phyloP scores from a whole-genome alignment of 1,140 invertebrate genomes.

The Wiebesia pumilae region DNA sequence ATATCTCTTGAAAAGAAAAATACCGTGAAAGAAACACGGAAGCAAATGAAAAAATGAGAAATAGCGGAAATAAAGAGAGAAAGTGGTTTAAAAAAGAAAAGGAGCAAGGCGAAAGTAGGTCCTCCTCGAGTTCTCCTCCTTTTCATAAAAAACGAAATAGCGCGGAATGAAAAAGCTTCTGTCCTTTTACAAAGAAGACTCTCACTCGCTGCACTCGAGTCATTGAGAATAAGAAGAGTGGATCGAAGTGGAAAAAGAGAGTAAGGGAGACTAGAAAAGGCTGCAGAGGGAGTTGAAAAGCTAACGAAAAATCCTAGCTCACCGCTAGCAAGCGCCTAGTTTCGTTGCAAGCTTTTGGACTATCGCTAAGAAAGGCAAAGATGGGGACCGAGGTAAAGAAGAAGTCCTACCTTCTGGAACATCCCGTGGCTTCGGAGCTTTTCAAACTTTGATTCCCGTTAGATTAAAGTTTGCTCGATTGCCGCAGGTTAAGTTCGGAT shows the following conservation, averaged over 20 bases:
- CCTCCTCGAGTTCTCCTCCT: constrained; percentile 26
- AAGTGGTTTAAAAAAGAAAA: constrained; percentile 52
- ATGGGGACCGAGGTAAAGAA: not conserved
- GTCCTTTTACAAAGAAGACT: constrained; percentile 56
- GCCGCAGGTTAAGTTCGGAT: not conserved
- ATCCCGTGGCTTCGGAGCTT: not conserved
- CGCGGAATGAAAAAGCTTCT: constrained; percentile 58
- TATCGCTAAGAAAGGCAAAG: constrained; percentile 30
- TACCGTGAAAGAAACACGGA: not conserved
- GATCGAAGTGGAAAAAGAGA: constrained; percentile 36
- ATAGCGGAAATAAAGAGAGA: constrained; percentile 42
- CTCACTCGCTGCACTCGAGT: constrained; percentile 49
- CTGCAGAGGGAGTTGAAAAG: constrained; percentile 42
- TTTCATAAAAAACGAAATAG: constrained; percentile 62
- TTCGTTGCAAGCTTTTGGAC: constrained; percentile 21
- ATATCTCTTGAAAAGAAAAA: not conserved
- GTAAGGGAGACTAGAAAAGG: not conserved
- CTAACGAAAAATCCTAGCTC: constrained; percentile 3
- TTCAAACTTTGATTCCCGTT: constrained; percentile 27
- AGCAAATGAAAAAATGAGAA: constrained; percentile 32
- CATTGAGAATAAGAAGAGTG: constrained; percentile 53
- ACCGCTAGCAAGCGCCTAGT: not conserved
- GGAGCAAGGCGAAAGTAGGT: constrained; percentile 11
- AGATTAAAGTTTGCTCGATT: constrained; percentile 14
- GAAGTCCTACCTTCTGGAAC: not conserved